Base-by-base conservation (phyloP, 2,113 vertebrate genomes). In the Brienomyrus brachyistius region DNA sequence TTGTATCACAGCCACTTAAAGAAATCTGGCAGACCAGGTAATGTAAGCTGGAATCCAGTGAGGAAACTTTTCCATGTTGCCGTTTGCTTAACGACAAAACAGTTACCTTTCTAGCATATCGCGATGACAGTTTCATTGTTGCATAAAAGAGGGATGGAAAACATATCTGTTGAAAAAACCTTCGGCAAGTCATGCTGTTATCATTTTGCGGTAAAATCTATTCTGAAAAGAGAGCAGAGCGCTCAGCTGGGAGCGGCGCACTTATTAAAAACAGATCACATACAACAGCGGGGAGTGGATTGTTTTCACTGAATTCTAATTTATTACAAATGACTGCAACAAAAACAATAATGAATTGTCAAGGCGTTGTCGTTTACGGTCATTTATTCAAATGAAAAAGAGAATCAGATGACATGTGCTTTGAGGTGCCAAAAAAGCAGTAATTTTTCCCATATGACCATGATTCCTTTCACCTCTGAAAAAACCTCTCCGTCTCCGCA, bases 401-500 rank as follows among this genome's bases (percentile, higher is more conserved):
- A 19, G 23, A 87, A 40, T 70, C 31, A 56, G 15, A 62, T 94
- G 91, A 93, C 94, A 94, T 94, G 94, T 92, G 91, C 45, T 77
- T 47, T 45, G 59, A 90, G 85, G 88, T 89, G 70, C 51, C 51
- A 86, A 86, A 74, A 70, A 35, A 89, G 43, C 10, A 70, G 47
- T 95, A 95, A 95, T 95, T 91, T 92, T 93, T 96, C 95, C 95
- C 96, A 96, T 93, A 93, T 96, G 95, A 89, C 21, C 23, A 7
- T 86, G 51, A 80, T 54, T 90, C 31, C 35, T 35, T 56, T 80
- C 17, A 40, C 50, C n/a, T 51, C 15, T 86, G 40, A 50, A 90
- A 87, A 89, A 82, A 86, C 27, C 45, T 74, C 54, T 90, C 35
- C 35, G 50, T 70, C 43, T 59, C 23, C 56, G n/a, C 31, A 66